These are phyloP conservation scores for Drosophila sucinea DNA, from an alignment of 1,140 invertebrate species.

Conservation along the genomic window DNA sequence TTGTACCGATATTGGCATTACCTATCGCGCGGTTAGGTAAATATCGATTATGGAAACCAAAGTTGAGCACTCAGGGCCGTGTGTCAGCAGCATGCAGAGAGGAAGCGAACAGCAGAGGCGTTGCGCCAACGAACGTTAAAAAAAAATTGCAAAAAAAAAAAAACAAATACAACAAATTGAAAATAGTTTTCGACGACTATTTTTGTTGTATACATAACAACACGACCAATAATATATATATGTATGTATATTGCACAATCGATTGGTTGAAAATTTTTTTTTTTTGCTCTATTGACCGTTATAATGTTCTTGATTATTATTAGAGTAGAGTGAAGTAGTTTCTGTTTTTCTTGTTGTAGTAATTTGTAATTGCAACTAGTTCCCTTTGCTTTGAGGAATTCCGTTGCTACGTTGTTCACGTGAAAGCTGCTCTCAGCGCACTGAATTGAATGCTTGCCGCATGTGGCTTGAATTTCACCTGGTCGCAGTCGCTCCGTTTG, in stretches of 20 bases:
- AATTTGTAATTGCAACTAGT: neutral
- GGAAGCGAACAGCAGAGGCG: neutral
- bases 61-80: conserved; percentile 20
- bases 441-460: conserved; percentile 68
- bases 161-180: neutral
- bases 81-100: neutral
- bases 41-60: conserved; percentile 22
- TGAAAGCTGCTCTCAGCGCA: conserved; percentile 79
- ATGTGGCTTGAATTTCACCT: conserved; percentile 64
- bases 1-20: conserved; percentile 7
- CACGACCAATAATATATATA: neutral
- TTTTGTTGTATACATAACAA: conserved; percentile 4
- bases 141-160: conserved; percentile 7
- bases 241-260: conserved; percentile 5
- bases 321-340: neutral
- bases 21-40: neutral
- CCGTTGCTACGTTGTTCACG: conserved; percentile 77
- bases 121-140: neutral
- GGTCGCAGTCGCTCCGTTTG: conserved; percentile 22
- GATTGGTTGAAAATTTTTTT: neutral
- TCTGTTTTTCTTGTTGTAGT: neutral
- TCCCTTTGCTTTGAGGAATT: conserved; percentile 29
- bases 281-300: conserved; percentile 3
- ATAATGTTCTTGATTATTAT: conserved; percentile 12
- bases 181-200: neutral